Evolutionary conservation across 1,140 invertebrate species (phyloP).

Genomic region (Coelopa frigida): DNA sequence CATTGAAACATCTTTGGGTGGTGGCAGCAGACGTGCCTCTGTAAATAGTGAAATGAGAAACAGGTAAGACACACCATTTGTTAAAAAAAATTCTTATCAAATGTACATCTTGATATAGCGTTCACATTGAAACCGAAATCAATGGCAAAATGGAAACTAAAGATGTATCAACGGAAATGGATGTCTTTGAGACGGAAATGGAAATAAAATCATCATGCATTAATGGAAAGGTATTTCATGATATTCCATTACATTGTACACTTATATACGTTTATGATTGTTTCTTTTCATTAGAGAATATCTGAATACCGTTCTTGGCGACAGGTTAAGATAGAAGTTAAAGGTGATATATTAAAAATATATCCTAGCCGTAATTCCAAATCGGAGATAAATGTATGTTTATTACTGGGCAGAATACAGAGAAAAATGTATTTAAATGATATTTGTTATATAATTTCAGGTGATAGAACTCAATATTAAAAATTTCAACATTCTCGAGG

Average conservation of each 20-base stretch:
- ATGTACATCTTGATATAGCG: conserved; percentile 20
- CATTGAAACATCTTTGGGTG: conserved; percentile 1
- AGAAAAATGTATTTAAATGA: background rate
- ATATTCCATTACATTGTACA: background rate
- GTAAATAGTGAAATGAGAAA: conserved; percentile 38
- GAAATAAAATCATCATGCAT: conserved; percentile 43
- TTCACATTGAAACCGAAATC: conserved; percentile 30
- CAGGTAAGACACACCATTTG: conserved; percentile 29
- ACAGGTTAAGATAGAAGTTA: conserved; percentile 41
- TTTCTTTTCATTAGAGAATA: conserved; percentile 25
- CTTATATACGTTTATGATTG: background rate
- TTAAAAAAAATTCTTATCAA: background rate
- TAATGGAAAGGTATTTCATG: conserved; percentile 42
- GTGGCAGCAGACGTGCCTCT: conserved; percentile 31
- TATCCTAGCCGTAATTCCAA: conserved; percentile 37
- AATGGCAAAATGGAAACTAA: conserved; percentile 36
- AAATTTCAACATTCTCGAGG: conserved; percentile 42
- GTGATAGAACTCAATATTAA: conserved; percentile 43
- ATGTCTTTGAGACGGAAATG: conserved; percentile 41
- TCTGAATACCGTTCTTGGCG: conserved; percentile 44
- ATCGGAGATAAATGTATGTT: conserved; percentile 38
- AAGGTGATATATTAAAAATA: conserved; percentile 38
- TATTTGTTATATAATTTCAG: conserved; percentile 11
- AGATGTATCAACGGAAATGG: conserved; percentile 40
- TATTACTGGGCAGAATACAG: background rate